These are phyloP conservation scores for Oscheius sp. DNA, from an alignment of 2,888 invertebrate species.

Conservation along the genomic window DNA sequence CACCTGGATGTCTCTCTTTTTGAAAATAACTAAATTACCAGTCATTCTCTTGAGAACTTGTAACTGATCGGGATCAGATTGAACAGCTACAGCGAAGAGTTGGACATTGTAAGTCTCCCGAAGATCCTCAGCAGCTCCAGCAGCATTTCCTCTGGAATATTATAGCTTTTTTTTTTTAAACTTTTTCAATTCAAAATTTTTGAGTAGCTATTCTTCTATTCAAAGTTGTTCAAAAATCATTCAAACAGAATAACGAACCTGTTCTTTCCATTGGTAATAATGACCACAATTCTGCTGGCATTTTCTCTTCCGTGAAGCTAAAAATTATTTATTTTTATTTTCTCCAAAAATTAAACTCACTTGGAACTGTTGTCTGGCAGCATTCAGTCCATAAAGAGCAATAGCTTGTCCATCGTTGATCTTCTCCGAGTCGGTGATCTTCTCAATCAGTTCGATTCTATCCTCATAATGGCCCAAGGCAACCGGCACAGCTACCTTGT, in stretches of 20 bases:
- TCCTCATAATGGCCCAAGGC: constrained; percentile 69
- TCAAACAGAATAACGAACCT: constrained; percentile 43
- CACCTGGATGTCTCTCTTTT: constrained; percentile 18
- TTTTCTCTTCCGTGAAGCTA: constrained; percentile 63
- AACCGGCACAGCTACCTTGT: constrained; percentile 67
- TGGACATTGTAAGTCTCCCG: constrained; percentile 61
- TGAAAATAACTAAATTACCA: constrained; percentile 32
- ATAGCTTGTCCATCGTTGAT: constrained; percentile 61
- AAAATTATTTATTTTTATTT: not conserved
- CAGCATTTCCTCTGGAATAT: constrained; percentile 64
- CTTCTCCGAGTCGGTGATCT: constrained; percentile 62
- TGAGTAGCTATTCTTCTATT: not conserved
- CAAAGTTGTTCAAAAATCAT: not conserved
- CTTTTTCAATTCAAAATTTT: not conserved
- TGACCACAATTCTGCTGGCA: constrained; percentile 62
- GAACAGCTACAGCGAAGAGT: constrained; percentile 63
- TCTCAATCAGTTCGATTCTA: constrained; percentile 65
- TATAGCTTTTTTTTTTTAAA: not conserved
- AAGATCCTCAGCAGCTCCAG: constrained; percentile 62
- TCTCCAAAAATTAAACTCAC: not conserved
- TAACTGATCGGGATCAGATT: constrained; percentile 56
- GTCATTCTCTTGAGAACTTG: constrained; percentile 59
- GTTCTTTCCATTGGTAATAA: constrained; percentile 67
- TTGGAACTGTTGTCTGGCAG: constrained; percentile 67
- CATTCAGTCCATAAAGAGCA: constrained; percentile 66